Evolutionary conservation across 2,113 vertebrate genomes (phyloP).

Genomic region (Bucco capensis): DNA sequence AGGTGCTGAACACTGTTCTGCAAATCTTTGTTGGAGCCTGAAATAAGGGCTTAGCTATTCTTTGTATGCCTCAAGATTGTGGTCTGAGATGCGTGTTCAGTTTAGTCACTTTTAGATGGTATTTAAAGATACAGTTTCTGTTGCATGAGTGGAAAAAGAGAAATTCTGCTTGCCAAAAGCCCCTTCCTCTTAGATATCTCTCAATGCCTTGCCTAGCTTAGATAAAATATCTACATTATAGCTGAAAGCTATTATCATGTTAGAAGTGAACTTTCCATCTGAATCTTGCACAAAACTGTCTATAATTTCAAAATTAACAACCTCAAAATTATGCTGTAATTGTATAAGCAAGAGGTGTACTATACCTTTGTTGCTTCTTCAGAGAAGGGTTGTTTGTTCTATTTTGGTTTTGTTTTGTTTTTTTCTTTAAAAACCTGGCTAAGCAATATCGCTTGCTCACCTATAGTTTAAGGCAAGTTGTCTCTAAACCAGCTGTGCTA

Average conservation of each 20-base stretch:
- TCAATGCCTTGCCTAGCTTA: neutral
- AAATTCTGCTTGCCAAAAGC: neutral
- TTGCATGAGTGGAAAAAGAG: neutral
- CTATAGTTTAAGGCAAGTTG: neutral
- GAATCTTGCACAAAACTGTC: neutral
- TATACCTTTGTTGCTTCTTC: neutral
- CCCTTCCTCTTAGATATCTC: neutral
- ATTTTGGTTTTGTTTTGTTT: neutral
- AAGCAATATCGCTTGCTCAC: neutral
- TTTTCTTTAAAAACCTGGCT: neutral
- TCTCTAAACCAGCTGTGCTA: neutral
- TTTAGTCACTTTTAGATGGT: neutral
- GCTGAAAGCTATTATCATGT: neutral
- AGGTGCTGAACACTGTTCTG: accelerated
- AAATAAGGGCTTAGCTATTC: neutral
- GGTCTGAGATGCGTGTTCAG: neutral
- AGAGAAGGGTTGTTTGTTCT: neutral
- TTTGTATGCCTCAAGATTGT: neutral
- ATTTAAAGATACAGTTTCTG: neutral
- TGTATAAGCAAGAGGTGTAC: neutral
- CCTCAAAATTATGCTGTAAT: neutral
- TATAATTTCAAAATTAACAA: neutral
- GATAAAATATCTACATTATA: neutral
- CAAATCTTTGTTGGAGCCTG: neutral
- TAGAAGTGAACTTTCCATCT: neutral